Conservation (phyloP, 2,797 vertebrate genomes). For the Vultur gryphus region DNA sequence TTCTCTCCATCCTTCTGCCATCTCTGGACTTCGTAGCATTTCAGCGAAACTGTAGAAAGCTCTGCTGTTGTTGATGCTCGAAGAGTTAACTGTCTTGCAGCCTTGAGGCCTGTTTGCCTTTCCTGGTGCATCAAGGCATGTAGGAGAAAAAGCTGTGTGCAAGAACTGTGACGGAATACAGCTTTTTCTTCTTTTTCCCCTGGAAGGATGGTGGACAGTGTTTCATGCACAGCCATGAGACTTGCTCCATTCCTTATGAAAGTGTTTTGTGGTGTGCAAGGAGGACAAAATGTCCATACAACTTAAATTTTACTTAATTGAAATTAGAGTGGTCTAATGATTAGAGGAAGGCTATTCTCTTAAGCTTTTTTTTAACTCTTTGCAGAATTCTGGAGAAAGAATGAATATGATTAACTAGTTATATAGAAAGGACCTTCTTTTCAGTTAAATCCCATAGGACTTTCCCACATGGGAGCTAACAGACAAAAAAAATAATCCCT, state of each 20-base stretch:
- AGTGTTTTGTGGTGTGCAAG: background rate
- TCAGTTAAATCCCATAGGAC: background rate
- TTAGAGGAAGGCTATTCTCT: background rate
- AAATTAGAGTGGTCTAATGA: background rate
- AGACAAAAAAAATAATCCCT: background rate
- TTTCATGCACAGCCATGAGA: background rate
- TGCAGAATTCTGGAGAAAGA: background rate
- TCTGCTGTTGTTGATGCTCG: background rate
- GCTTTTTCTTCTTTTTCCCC: background rate
- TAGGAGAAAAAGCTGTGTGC: background rate
- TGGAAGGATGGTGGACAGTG: background rate
- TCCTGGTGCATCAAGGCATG: background rate
- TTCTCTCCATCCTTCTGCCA: background rate
- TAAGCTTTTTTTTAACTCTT: background rate
- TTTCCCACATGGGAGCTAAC: background rate
- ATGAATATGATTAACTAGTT: background rate
- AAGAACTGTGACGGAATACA: background rate
- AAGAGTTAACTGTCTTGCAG: background rate
- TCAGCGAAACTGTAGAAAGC: background rate
- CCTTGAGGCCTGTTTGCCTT: background rate
- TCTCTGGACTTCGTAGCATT: background rate
- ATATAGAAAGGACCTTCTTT: background rate
- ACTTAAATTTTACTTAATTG: background rate
- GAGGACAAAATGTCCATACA: background rate
- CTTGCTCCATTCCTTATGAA: background rate